phyloP scores from a whole-genome alignment of 2,113 vertebrate genomes.

The Poecile atricapillus region DNA sequence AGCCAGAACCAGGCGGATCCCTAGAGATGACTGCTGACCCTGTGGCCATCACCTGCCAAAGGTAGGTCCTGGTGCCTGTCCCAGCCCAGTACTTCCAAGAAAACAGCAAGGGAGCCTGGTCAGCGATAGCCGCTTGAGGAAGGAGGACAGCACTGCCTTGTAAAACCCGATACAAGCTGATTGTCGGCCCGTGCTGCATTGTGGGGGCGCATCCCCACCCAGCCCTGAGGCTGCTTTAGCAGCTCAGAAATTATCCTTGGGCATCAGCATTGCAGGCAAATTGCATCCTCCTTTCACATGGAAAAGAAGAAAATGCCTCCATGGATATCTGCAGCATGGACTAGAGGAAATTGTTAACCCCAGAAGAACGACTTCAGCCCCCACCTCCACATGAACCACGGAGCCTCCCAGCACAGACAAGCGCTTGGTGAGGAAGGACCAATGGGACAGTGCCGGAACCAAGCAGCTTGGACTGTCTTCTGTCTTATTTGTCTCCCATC shows the following conservation, averaged over 20 bases:
- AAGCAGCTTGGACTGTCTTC: fast-evolving
- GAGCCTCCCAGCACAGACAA: fast-evolving
- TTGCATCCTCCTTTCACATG: too few relatives aligned
- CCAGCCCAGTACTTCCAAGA: fast-evolving
- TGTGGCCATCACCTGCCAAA: not conserved
- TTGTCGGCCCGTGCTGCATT: fast-evolving
- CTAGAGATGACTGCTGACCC: fast-evolving
- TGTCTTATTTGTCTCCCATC: not conserved
- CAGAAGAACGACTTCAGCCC: fast-evolving
- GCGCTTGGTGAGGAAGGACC: fast-evolving
- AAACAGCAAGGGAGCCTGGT: not conserved
- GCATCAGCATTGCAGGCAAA: too few relatives aligned
- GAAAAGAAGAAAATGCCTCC: not conserved
- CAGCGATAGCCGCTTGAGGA: fast-evolving
- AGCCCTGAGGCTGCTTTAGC: too few relatives aligned
- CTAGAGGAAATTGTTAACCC: too few relatives aligned
- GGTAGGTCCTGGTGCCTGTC: too few relatives aligned
- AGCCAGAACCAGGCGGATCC: fast-evolving
- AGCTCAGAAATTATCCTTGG: too few relatives aligned
- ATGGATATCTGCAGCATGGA: fast-evolving
- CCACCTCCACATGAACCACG: fast-evolving
- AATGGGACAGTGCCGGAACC: fast-evolving
- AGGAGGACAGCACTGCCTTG: fast-evolving
- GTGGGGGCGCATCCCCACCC: fast-evolving
- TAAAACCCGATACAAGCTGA: fast-evolving